Conservation (phyloP, 2,888 invertebrate species). For the Rotaria socialis region DNA sequence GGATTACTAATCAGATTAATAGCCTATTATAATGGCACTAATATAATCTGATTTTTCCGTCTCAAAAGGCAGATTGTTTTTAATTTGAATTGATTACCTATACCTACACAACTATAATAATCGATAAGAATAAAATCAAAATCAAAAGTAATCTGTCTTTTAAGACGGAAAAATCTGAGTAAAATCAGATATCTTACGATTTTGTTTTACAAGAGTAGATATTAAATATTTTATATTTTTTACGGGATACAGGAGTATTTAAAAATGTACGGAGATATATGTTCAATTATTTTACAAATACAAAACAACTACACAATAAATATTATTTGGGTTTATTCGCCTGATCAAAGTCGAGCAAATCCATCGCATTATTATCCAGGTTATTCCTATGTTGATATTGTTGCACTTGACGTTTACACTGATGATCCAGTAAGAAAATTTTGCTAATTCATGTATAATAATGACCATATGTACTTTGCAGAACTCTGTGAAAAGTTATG, state of each 20-base stretch:
- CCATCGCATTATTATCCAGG: constrained; percentile 12
- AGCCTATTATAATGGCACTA: too few species aligned
- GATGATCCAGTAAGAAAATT: constrained; percentile 10
- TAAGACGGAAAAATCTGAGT: too few species aligned
- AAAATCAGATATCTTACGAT: too few species aligned
- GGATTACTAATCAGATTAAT: too few species aligned
- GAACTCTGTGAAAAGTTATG: neutral
- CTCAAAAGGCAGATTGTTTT: too few species aligned
- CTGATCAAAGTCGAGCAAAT: constrained; percentile 39
- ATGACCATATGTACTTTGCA: neutral
- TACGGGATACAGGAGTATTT: constrained; percentile 47
- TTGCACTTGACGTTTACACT: constrained; percentile 26
- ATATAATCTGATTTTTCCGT: too few species aligned
- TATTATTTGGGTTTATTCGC: constrained; percentile 48
- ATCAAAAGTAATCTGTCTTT: too few species aligned
- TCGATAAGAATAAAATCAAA: too few species aligned
- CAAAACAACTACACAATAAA: constrained; percentile 48
- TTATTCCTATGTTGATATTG: constrained; percentile 8
- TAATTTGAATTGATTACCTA: neutral
- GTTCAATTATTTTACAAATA: constrained; percentile 47
- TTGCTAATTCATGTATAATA: neutral
- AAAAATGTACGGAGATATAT: constrained; percentile 47
- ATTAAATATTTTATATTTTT: too few species aligned
- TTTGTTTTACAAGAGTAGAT: too few species aligned
- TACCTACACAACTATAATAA: neutral